These are phyloP conservation scores for Lasaia peninsularis DNA, from an alignment of 1,140 invertebrate genomes.

Conservation along the genomic window DNA sequence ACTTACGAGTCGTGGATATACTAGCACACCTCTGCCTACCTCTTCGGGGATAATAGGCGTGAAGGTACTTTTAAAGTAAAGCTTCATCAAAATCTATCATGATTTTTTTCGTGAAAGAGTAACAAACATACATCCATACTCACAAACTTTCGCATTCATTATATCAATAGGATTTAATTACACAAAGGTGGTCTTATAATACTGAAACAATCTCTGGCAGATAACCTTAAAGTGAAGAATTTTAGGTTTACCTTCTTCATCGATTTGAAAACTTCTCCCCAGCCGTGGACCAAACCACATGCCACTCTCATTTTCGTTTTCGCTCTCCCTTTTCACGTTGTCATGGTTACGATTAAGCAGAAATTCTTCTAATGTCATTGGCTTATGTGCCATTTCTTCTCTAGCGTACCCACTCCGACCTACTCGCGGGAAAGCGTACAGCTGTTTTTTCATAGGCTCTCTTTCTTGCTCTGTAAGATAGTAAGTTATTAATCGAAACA, in stretches of 20 bases:
- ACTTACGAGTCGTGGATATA: too few species aligned
- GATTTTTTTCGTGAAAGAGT: too few species aligned
- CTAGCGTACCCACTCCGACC: conserved; percentile 41
- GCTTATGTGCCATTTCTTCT: conserved; percentile 15
- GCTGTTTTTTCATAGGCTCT: conserved; percentile 58
- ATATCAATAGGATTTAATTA: too few species aligned
- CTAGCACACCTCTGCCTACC: too few species aligned
- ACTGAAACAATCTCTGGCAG: too few species aligned
- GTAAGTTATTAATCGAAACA: background rate
- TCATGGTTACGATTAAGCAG: conserved; percentile 26
- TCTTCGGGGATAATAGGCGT: too few species aligned
- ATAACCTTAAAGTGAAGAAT: too few species aligned
- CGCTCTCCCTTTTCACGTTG: conserved; percentile 38
- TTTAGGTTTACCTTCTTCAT: conserved; percentile 56
- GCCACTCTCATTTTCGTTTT: conserved; percentile 49
- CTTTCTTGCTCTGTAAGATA: conserved; percentile 38
- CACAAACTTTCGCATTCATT: too few species aligned
- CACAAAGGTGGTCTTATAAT: too few species aligned
- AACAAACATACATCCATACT: too few species aligned
- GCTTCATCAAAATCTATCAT: too few species aligned
- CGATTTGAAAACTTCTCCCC: conserved; percentile 55
- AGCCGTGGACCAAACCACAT: conserved; percentile 80
- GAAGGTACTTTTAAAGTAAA: too few species aligned
- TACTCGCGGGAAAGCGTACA: conserved; percentile 74
- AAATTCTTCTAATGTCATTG: conserved; percentile 27